Evolutionary conservation across 2,888 invertebrate species (phyloP), one percentile per base, ranked within the genome.

Genomic region (Folsomia manolachei): DNA sequence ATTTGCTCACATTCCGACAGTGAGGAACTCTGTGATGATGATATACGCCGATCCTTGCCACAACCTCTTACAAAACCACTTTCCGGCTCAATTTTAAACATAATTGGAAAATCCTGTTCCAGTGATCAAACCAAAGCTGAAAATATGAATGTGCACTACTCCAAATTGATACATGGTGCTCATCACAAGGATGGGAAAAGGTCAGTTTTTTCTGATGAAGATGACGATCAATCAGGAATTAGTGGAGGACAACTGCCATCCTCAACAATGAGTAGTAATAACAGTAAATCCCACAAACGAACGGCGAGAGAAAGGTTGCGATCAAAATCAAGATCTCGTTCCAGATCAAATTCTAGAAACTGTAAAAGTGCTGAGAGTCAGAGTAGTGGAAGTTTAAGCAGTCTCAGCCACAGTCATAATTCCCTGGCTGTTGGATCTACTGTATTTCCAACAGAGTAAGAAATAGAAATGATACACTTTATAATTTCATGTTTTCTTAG

Each of bases 1-100:
- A n/a, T 56, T 56, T 56, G 56, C 56, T 56, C 56, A 19, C 56
- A 56, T 19, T 56, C 56, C 4, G 56, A 56, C n/a, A 56, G n/a
- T 21, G 56, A 56, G n/a, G 56, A 56, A 21, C 4, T 19, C 7
- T 14, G 7, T 9, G 14, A 39, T 39, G 39, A 14, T 39, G 14
- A 39, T 39, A 39, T 9, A 39, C 39, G 39, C 4, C 7, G 7
- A 4, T 56, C 19, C 7, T 7, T 21, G 4, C 4, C 4, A 56
- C 18, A 14, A 19, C 56, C 56, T 21, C 56, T 19, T 19, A n/a
- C n/a, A n/a, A n/a, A n/a, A n/a, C 56, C 56, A 14, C 18, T 56
- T 21, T 19, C 56, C 7, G 56, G 56, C 7, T 56, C 56, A 56
- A 56, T 56, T 56, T 56, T 56, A 21, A 56, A 19, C n/a, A 56